These are phyloP conservation scores for Cacatua alba DNA, from an alignment of 2,113 vertebrate species.

Conservation along the genomic window DNA sequence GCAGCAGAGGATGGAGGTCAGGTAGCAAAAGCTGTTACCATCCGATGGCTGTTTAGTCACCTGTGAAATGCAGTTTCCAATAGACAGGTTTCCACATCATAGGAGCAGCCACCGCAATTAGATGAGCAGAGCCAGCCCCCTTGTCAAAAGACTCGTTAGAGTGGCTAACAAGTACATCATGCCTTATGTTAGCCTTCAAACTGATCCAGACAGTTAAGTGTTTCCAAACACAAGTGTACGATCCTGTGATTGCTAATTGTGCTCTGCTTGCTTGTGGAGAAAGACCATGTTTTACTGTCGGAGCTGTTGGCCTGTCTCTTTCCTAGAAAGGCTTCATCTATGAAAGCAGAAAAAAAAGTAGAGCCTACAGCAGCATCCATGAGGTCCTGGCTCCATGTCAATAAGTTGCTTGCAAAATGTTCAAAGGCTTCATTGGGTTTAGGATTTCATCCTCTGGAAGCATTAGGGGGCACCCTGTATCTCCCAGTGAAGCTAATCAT, in stretches of 20 bases:
- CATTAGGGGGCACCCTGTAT: not conserved
- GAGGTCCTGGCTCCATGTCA: not conserved
- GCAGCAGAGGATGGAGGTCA: not conserved
- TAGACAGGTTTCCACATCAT: slow-evolving; percentile 29
- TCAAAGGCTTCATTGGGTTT: not conserved
- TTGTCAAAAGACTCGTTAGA: not conserved
- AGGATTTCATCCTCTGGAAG: not conserved
- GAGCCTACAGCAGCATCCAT: not conserved
- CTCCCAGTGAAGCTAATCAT: not conserved
- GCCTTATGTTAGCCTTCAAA: not conserved
- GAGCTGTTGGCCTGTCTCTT: not conserved
- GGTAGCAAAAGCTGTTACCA: not conserved
- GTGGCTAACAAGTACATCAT: not conserved
- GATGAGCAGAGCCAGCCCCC: not conserved
- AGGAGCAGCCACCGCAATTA: not conserved
- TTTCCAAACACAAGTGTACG: not conserved
- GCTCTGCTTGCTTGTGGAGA: not conserved
- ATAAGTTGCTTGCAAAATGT: not conserved
- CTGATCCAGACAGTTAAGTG: rapidly evolving
- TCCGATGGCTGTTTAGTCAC: slow-evolving; percentile 30
- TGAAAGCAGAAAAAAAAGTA: not conserved
- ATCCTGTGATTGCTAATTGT: not conserved
- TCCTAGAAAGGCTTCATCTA: not conserved
- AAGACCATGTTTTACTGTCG: rapidly evolving
- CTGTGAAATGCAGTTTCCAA: slow-evolving; percentile 54